Evolutionary conservation across 23 tunicate genomes (phyloP).

Genomic region (Trididemnum clinides): DNA sequence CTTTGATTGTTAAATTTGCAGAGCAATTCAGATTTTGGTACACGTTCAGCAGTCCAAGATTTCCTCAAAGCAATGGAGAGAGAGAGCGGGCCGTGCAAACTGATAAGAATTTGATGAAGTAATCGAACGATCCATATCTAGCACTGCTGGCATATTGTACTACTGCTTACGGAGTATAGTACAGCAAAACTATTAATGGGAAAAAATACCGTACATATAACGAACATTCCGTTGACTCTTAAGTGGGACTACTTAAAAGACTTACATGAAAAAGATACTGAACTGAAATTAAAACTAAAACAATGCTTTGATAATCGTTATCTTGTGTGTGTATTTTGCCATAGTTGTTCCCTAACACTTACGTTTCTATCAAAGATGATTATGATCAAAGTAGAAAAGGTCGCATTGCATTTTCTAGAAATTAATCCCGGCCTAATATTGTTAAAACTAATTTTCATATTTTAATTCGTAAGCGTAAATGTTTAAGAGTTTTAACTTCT

Average conservation of each 20-base stretch:
- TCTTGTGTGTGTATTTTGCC: neutral
- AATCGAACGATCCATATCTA: constrained; percentile 37
- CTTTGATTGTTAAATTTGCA: neutral
- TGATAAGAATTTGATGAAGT: constrained; percentile 28
- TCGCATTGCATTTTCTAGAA: neutral
- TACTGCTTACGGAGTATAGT: neutral
- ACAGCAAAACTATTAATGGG: constrained; percentile 32
- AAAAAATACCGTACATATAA: neutral
- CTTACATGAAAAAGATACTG: neutral
- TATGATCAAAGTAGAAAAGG: neutral
- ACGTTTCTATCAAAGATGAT: neutral
- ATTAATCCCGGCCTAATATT: neutral
- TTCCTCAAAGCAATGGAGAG: constrained; percentile 40
- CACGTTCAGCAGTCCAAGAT: constrained; percentile 27
- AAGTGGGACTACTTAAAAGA: neutral
- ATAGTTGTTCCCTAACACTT: neutral
- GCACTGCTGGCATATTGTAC: constrained; percentile 26
- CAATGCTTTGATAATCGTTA: neutral
- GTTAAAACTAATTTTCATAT: neutral
- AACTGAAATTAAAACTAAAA: neutral
- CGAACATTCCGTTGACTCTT: neutral
- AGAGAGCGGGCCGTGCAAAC: constrained; percentile 50
- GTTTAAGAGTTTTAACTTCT: neutral
- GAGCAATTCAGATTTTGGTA: neutral
- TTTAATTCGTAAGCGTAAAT: constrained; percentile 1